A percentile compares a stretch with the other conserved stretches of the same genome.
phyloP scores from a whole-genome alignment of 2,113 vertebrate genomes.

The Dromas ardeola region DNA sequence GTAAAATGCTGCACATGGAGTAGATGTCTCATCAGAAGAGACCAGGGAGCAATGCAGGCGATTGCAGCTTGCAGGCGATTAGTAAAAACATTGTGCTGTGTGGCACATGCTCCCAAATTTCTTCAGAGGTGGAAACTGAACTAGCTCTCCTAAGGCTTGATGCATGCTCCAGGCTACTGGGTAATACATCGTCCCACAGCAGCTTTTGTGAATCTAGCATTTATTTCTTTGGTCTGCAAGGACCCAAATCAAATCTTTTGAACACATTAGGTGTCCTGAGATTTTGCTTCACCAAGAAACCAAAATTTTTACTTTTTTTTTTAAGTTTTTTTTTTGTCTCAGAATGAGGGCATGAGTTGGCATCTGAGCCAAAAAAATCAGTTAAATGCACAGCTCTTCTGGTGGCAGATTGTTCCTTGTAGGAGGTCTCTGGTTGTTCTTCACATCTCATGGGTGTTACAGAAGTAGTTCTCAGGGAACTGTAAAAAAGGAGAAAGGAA shows the following conservation, averaged over 20 bases:
- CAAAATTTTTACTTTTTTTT: background rate
- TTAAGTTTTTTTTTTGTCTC: background rate
- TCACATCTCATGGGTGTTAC: conserved; percentile 52
- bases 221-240: background rate
- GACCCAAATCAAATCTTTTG: background rate
- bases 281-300: background rate
- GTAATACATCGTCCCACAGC: background rate
- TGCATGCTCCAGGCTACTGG: background rate
- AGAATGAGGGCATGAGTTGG: conserved; percentile 14
- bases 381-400: conserved; percentile 38
- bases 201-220: background rate
- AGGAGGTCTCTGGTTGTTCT: conserved; percentile 59
- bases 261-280: background rate
- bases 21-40: background rate
- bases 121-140: background rate
- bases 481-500: conserved; percentile 35
- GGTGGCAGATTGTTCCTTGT: conserved; percentile 56
- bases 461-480: conserved; percentile 39
- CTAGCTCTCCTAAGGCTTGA: background rate
- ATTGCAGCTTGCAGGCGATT: background rate
- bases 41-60: background rate
- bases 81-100: background rate
- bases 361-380: conserved; percentile 35
- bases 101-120: background rate
- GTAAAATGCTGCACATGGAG: background rate